These are phyloP conservation scores for Coelopa frigida DNA, from an alignment of 1,140 invertebrate species.

Conservation along the genomic window DNA sequence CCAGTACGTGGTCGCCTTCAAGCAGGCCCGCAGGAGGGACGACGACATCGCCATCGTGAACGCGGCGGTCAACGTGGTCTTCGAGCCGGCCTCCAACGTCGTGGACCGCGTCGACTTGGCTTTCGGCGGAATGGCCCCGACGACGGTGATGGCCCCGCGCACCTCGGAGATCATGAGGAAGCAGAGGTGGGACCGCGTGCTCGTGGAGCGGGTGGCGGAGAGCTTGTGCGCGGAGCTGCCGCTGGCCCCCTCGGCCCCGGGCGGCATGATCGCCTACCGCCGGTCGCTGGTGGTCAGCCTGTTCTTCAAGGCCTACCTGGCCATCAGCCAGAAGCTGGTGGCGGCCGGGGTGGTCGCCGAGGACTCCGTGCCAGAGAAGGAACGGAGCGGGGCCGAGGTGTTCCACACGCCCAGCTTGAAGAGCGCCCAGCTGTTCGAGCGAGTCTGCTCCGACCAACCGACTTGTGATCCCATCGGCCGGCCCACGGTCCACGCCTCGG, in stretches of 20 bases:
- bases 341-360: neutral
- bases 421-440: slow-evolving; percentile 71
- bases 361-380: slow-evolving; percentile 29
- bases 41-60: slow-evolving; percentile 94
- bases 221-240: slow-evolving; percentile 64
- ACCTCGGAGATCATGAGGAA: slow-evolving; percentile 57
- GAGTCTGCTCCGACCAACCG: slow-evolving; percentile 53
- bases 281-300: slow-evolving; percentile 70
- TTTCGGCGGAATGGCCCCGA: slow-evolving; percentile 83
- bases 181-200: slow-evolving; percentile 60
- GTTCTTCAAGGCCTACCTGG: slow-evolving; percentile 80
- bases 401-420: slow-evolving; percentile 55
- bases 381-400: slow-evolving; percentile 49
- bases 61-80: slow-evolving; percentile 61
- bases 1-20: slow-evolving; percentile 78
- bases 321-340: slow-evolving; percentile 52
- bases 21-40: slow-evolving; percentile 80
- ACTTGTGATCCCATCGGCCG: slow-evolving; percentile 66
- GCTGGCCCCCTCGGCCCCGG: slow-evolving; percentile 67
- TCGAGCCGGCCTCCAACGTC: slow-evolving; percentile 47
- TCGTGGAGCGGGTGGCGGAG: slow-evolving; percentile 56
- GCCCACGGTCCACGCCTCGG: slow-evolving; percentile 71
- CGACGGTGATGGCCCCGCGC: slow-evolving; percentile 63
- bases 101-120: slow-evolving; percentile 59
- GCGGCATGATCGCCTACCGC: slow-evolving; percentile 79